Conservation (phyloP, 1,140 invertebrate genomes). For the Lucilia cuprina region DNA sequence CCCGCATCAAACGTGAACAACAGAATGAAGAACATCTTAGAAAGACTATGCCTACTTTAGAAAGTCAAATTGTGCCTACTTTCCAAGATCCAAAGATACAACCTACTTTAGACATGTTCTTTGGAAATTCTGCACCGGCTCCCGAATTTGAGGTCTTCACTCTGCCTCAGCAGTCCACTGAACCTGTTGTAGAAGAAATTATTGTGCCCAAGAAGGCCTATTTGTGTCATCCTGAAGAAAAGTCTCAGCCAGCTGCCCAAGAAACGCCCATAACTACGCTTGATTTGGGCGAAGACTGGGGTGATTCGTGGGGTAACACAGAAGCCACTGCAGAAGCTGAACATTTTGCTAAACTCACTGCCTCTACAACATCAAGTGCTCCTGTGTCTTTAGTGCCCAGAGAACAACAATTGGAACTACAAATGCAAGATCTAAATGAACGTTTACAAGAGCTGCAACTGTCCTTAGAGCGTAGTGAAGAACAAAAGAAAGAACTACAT, state of each 20-base stretch:
- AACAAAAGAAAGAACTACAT: conserved; percentile 70
- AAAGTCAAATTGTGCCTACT: conserved; percentile 40
- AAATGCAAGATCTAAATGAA: conserved; percentile 64
- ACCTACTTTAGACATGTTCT: conserved; percentile 56
- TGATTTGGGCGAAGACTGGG: conserved; percentile 48
- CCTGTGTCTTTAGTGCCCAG: conserved; percentile 33
- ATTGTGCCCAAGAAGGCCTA: conserved; percentile 67
- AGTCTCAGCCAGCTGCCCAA: neutral
- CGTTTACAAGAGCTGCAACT: conserved; percentile 64
- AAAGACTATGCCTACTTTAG: conserved; percentile 17
- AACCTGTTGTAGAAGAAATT: conserved; percentile 62
- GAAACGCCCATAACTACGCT: neutral
- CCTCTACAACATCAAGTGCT: neutral
- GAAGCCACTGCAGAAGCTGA: conserved; percentile 64
- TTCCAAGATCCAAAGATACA: conserved; percentile 37
- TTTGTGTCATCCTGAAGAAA: conserved; percentile 59
- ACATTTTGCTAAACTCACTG: conserved; percentile 42
- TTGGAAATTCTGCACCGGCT: conserved; percentile 36
- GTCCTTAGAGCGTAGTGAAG: conserved; percentile 64
- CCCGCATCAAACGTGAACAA: neutral
- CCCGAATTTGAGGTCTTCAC: conserved; percentile 39
- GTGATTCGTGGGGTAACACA: conserved; percentile 65
- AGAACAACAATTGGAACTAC: conserved; percentile 45
- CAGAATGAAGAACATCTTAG: conserved; percentile 27
- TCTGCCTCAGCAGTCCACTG: conserved; percentile 39